Base-by-base conservation (phyloP, 2,113 vertebrate genomes). In the Nesospiza acunhae region DNA sequence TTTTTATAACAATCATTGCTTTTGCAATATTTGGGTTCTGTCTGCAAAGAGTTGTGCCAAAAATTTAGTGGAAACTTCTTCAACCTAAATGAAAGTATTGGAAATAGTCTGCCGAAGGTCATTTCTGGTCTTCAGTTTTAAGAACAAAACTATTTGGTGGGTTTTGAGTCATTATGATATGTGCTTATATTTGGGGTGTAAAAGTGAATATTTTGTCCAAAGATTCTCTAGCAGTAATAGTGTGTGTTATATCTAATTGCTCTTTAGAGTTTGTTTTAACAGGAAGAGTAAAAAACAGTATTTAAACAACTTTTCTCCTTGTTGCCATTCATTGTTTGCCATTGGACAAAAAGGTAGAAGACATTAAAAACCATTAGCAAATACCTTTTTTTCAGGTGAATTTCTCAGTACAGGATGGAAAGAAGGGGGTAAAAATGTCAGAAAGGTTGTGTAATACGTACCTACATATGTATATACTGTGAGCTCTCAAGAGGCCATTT, bases 381-480 rank as follows among this genome's bases (percentile, higher is more conserved):
- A 7, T 35, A 64, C 1, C 4, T 30, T 70, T 72, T 72, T 72
- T 75, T 63, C 47, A 80, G 6, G 21, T 76, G 18, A 69, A 33
- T 76, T 91, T 73, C 15, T 77, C 22, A 33, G 23, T 28, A n/a
- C 4, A 33, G 4, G 12, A 14, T 35, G 22, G 27, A 83, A 85
- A 79, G 15, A 75, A 59, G 5, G 2, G 15, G 5, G 1, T 56
- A 79, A 80, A 82, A 63, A 52, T n/a, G 9, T 50, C 58, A 62
- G 55, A 79, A 72, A 62, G 7, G 1, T 3, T 42, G 1, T 63
- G 23, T 55, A 19, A 7, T 30, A 39, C 0, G 0, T 81, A 35
- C 16, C 7, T 39, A 31, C 11, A 5, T 19, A 30, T 1, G 6
- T 39, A 35, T 17, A 21, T 7, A 44, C 2, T 15, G 26, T n/a